Evolutionary conservation across 2,797 vertebrate genomes (phyloP).

Genomic region (Taenioides sp.): DNA sequence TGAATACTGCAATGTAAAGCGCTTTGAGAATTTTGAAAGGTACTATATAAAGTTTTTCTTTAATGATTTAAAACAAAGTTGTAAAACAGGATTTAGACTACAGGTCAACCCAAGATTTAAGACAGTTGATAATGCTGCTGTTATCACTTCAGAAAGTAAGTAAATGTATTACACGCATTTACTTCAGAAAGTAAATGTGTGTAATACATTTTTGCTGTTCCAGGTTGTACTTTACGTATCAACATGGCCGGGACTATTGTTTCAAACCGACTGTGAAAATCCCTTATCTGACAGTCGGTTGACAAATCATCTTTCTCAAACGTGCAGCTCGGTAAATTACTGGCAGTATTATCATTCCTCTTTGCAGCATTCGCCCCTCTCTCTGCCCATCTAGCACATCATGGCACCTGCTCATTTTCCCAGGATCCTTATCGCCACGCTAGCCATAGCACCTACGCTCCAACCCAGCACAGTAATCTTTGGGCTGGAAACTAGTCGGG

Average conservation of each 20-base stretch:
- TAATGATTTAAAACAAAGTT: too few relatives aligned
- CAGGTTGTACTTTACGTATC: background rate
- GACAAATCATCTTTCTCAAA: slow-evolving; percentile 26
- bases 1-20: too few relatives aligned
- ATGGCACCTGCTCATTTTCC: slow-evolving; percentile 77
- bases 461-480: slow-evolving; percentile 50
- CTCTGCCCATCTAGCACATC: slow-evolving; percentile 26
- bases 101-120: background rate
- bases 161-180: too few relatives aligned
- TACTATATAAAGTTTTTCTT: too few relatives aligned
- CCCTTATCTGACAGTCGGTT: slow-evolving; percentile 13
- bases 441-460: slow-evolving; percentile 35
- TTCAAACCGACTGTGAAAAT: background rate
- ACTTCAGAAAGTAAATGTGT: too few relatives aligned
- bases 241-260: background rate
- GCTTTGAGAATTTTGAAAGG: too few relatives aligned
- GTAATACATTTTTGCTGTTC: too few relatives aligned
- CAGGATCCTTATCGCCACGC: slow-evolving; percentile 72
- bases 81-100: background rate
- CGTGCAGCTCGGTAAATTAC: slow-evolving; percentile 31
- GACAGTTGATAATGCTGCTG: too few relatives aligned
- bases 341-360: slow-evolving; percentile 59
- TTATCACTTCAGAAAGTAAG: too few relatives aligned
- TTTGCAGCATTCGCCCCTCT: slow-evolving; percentile 15
- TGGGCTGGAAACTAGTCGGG: slow-evolving; percentile 21